Base-by-base conservation (phyloP, 2,888 invertebrate genomes). In the Oxycera nigricornis region DNA sequence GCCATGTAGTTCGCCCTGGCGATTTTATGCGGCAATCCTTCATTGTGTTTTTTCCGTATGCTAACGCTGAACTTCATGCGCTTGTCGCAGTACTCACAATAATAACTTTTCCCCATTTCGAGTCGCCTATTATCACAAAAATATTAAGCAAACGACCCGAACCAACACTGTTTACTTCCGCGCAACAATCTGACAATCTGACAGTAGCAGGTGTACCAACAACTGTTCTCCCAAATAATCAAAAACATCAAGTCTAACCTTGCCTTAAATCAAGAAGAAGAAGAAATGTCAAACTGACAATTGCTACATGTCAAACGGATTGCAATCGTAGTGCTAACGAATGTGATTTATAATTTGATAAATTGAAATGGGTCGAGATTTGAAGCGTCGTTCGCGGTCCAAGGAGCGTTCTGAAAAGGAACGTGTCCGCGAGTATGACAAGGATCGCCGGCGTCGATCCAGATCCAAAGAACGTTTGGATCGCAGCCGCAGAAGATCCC, bases 341-440 rank as follows among this genome's bases (percentile, higher is more conserved):
- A n/a, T n/a, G n/a, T n/a, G n/a, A n/a, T n/a, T n/a, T n/a, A n/a
- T n/a, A n/a, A n/a, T n/a, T n/a, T n/a, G n/a, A n/a, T n/a, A n/a
- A n/a, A n/a, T n/a, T n/a, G n/a, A n/a, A 77, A 84, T 85, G 84
- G 87, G 83, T 1, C 85, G 86, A 74, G 88, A 88, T 67, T 88
- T 88, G 79, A 88, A 88, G 76, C 81, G 87, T 14, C 85, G 88
- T 6, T 88, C 88, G 22, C 86, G 87, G 73, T 88, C 88, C 1
- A 83, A 83, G 11, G 85, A 85, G 72, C 80, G 85, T 17, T 81
- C 81, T n/a, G 74, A 74, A n/a, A 65, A 73, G 26, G 61, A 70
- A 17, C 77, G 77, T 31, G 74, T 72, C 4, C 77, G 78, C 1
- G 79, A 79, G 2, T 75, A 73, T 22, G 76, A 76, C 14, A 39